Percentiles rank a stretch among this genome's conserved stretches.
phyloP scores from a whole-genome alignment of 2,888 invertebrate genomes.

The Zygothrica quintamaculata region DNA sequence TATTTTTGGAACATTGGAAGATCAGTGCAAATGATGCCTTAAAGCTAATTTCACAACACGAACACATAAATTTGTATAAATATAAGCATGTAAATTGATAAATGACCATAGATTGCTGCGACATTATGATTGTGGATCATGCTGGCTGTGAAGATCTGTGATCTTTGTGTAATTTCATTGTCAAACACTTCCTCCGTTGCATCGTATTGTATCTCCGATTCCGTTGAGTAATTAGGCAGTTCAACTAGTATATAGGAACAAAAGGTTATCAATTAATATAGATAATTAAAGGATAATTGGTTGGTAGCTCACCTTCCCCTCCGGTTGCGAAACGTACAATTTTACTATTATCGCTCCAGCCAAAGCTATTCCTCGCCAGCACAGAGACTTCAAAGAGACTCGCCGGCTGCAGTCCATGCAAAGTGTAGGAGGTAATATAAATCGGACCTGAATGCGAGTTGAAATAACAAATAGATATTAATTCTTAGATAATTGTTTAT shows the following conservation, averaged over 20 bases:
- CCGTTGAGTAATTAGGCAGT: conserved; percentile 84
- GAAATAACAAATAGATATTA: neutral
- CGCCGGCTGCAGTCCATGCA: conserved; percentile 89
- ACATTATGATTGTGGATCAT: conserved; percentile 55
- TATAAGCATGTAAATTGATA: conserved; percentile 23
- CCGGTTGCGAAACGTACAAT: conserved; percentile 91
- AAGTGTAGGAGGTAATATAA: conserved; percentile 90
- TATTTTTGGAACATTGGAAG: conserved; percentile 42
- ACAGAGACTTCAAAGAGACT: conserved; percentile 92
- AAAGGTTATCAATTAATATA: neutral
- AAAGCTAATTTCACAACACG: conserved; percentile 4
- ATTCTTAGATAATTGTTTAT: too few species aligned
- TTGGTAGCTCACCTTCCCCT: conserved; percentile 88
- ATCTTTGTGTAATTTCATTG: conserved; percentile 76
- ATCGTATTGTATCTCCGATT: conserved; percentile 79
- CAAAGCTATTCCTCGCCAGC: conserved; percentile 92
- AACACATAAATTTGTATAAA: conserved; percentile 30
- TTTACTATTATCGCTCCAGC: conserved; percentile 93
- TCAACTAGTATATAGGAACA: conserved; percentile 69
- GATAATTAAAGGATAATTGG: neutral
- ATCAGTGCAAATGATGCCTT: conserved; percentile 48
- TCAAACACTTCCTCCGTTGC: conserved; percentile 67
- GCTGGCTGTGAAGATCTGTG: conserved; percentile 62
- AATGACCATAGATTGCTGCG: conserved; percentile 11
- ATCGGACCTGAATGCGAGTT: conserved; percentile 87